phyloP scores from a whole-genome alignment of 2,797 vertebrate genomes.

The Neoniphon sammara region DNA sequence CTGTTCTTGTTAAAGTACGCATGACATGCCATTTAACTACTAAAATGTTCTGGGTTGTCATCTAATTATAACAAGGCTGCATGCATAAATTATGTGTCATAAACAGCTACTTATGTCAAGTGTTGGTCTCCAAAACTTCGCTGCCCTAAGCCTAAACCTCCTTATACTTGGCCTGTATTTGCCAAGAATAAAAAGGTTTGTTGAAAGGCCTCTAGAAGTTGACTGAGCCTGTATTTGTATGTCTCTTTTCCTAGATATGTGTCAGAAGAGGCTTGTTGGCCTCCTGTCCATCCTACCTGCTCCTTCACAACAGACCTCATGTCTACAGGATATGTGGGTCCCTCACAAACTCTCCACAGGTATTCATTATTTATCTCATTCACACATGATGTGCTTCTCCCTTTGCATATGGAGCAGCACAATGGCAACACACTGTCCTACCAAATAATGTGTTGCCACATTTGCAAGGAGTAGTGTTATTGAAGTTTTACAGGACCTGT shows the following conservation, averaged over 20 bases:
- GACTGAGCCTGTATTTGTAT: not conserved
- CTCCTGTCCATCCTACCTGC: conserved; percentile 74
- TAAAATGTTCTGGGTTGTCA: not conserved
- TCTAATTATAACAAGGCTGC: not conserved
- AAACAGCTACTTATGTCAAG: too few species aligned
- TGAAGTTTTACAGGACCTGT: too few species aligned
- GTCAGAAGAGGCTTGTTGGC: conserved; percentile 76
- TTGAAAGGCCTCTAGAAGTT: not conserved
- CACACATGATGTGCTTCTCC: not conserved
- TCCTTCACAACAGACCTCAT: conserved; percentile 69
- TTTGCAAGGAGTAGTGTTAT: too few species aligned
- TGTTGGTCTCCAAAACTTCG: not conserved
- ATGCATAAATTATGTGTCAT: not conserved
- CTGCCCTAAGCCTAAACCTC: not conserved
- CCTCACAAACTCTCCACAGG: conserved; percentile 72
- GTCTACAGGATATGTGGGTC: conserved; percentile 73
- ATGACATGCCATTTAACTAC: not conserved
- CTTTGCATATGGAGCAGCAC: not conserved
- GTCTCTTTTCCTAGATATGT: conserved; percentile 71
- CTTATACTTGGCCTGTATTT: not conserved
- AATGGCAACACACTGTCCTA: too few species aligned
- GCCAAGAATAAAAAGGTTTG: not conserved
- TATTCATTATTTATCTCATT: conserved; percentile 44
- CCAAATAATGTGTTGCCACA: too few species aligned
- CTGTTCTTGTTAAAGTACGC: too few species aligned